Percentiles rank a stretch among this genome's conserved stretches.
Evolutionary conservation across 2,888 invertebrate genomes (phyloP).

Genomic region (Melanostoma mellinum): DNA sequence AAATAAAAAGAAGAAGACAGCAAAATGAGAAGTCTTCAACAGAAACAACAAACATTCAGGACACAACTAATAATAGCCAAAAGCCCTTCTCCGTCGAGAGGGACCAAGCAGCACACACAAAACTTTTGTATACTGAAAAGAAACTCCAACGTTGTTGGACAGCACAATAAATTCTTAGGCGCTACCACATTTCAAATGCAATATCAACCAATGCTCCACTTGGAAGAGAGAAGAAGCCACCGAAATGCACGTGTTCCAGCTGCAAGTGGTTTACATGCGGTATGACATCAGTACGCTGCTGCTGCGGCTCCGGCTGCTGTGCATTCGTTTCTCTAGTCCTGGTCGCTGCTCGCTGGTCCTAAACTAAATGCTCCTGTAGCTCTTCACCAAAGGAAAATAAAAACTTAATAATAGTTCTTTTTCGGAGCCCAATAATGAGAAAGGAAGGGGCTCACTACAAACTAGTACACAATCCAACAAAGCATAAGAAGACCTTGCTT

Average conservation of each 20-base stretch:
- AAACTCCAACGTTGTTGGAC: constrained; percentile 63
- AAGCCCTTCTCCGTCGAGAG: constrained; percentile 46
- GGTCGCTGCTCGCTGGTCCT: too few species aligned
- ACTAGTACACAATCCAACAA: constrained; percentile 20
- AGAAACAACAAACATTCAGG: constrained; percentile 67
- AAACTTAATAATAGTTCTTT: constrained; percentile 71
- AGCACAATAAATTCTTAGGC: constrained; percentile 74
- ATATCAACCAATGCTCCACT: constrained; percentile 36
- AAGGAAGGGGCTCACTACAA: constrained; percentile 29
- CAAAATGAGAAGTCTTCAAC: constrained; percentile 53
- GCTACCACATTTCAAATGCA: constrained; percentile 75
- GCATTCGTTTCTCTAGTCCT: constrained; percentile 25
- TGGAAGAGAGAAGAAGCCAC: constrained; percentile 16
- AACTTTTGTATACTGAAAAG: constrained; percentile 8
- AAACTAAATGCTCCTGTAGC: constrained; percentile 12
- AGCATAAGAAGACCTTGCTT: constrained; percentile 30
- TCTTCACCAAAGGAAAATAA: constrained; percentile 1
- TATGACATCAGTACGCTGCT: constrained; percentile 56
- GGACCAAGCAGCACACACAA: background rate
- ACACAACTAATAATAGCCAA: constrained; percentile 74
- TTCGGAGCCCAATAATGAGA: constrained; percentile 57
- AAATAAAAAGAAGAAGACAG: constrained; percentile 19
- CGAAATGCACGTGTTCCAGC: constrained; percentile 69
- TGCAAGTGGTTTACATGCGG: constrained; percentile 67
- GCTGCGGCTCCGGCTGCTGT: constrained; percentile 27